Evolutionary conservation across 2,113 vertebrate species (phyloP), one percentile per base, ranked within the genome.

Genomic region (Cyphomyrus plagiostoma): DNA sequence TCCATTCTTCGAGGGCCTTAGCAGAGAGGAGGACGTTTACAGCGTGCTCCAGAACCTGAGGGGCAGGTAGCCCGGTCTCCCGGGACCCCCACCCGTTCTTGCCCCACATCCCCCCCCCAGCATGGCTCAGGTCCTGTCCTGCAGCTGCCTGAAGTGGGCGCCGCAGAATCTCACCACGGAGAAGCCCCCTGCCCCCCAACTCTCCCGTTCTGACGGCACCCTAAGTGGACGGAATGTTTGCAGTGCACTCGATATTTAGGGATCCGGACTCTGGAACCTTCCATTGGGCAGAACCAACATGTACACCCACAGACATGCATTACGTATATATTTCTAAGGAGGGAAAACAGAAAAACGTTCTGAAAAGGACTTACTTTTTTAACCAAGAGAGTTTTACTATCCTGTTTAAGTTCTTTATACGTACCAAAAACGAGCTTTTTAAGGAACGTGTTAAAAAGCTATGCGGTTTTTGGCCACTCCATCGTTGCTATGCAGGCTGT

Each of bases 1-100:
- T 95, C 98, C 98, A 91, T 98, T 99, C 97, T 99, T 99, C 89
- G 98, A 99, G 96, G 98, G 98, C 95, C 97, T 99, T 93, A 99
- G 98, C 96, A 97, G 96, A 94, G 98, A 99, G 91, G 98, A 99
- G 21, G 97, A 98, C 89, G 98, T 99, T 93, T 99, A 99, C 91
- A 96, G 96, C 89, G 96, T 97, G 93, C 96, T 99, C 92, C 97
- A 98, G 94, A 97, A 98, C 92, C 96, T 99, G 91, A 97, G 98
- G 92, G 95, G 95, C 93, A 99, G 98, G 98, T 99, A 99, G 97
- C 98, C 97, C 94, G 5, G 87, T 62, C 92, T 74, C 26, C 87
- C 88, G 5, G 89, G 46, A 83, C 89, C 77, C 90, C 90, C 74
- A 49, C 48, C 45, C 3, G 17, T 21, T 56, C 70, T 17, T 89